These are phyloP conservation scores for Nothoprocta perdicaria DNA, from an alignment of 2,113 vertebrate genomes.

Conservation along the genomic window DNA sequence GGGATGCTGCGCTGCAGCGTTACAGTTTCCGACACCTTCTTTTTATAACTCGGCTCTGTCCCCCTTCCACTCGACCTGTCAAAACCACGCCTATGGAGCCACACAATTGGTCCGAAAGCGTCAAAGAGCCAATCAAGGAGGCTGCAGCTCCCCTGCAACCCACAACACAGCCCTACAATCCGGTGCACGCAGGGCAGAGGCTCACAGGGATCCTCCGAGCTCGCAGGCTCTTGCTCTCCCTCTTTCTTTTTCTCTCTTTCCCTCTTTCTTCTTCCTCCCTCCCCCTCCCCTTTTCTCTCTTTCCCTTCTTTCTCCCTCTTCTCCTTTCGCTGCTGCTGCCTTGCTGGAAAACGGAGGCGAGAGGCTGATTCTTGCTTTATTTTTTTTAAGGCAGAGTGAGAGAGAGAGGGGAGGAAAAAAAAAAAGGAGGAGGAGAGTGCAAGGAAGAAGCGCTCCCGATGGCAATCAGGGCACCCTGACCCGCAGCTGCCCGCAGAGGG, in stretches of 20 bases:
- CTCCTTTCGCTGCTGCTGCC: not conserved
- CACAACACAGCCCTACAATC: conserved; percentile 92
- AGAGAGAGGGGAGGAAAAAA: not conserved
- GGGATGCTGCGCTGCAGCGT: conserved; percentile 89
- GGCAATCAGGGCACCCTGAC: conserved; percentile 68
- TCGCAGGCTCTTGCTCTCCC: conserved; percentile 77
- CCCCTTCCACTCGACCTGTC: conserved; percentile 97
- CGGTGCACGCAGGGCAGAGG: conserved; percentile 90
- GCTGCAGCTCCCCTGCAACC: conserved; percentile 88
- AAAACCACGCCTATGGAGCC: conserved; percentile 97
- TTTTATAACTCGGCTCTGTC: conserved; percentile 97
- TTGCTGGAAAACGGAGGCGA: not conserved
- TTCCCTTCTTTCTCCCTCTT: conserved; percentile 62
- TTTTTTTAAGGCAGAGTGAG: conserved; percentile 6
- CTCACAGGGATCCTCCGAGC: conserved; percentile 92
- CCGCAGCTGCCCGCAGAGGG: conserved; percentile 49
- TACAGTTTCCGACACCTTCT: conserved; percentile 96
- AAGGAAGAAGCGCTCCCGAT: conserved; percentile 59
- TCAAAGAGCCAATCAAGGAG: conserved; percentile 99
- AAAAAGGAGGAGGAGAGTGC: conserved; percentile 18
- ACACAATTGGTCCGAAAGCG: conserved; percentile 99
- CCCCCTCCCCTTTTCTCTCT: not conserved
- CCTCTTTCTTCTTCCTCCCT: conserved; percentile 70
- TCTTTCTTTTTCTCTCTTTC: conserved; percentile 77
- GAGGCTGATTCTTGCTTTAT: not conserved